Conservation (phyloP, 1,140 invertebrate species). For the Neoseiulus cucumeris region DNA sequence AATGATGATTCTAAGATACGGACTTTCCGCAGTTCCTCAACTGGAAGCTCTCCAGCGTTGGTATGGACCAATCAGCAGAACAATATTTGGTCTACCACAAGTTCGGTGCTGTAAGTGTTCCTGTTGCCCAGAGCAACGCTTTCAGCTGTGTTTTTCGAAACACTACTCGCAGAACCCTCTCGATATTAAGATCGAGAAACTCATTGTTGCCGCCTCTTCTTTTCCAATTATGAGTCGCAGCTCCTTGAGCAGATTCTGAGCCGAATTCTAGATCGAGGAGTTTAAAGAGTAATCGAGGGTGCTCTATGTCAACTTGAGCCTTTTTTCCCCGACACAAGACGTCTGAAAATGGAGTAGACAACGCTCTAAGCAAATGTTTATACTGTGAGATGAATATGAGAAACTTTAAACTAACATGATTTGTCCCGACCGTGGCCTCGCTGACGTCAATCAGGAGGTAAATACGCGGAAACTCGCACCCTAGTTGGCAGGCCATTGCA, state of each 20-base stretch:
- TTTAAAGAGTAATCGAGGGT: too few relatives aligned
- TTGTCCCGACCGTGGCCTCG: slow-evolving; percentile 13
- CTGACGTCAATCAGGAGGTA: slow-evolving; percentile 16
- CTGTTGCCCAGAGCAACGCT: background rate
- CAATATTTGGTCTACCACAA: slow-evolving; percentile 69
- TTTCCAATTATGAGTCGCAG: too few relatives aligned
- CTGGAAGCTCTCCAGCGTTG: slow-evolving; percentile 38
- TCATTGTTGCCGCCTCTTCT: too few relatives aligned
- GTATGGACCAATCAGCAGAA: slow-evolving; percentile 51
- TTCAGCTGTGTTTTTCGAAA: background rate
- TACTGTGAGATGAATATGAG: slow-evolving; percentile 7
- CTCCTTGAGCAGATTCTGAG: too few relatives aligned
- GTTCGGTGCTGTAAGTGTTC: slow-evolving; percentile 61
- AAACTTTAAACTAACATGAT: slow-evolving; percentile 13
- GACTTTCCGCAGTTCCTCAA: slow-evolving; percentile 39
- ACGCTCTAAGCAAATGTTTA: background rate
- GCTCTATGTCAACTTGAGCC: too few relatives aligned
- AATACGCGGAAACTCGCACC: slow-evolving; percentile 5
- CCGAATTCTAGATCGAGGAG: too few relatives aligned
- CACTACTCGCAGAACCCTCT: background rate
- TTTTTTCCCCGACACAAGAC: too few relatives aligned
- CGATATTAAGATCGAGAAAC: background rate
- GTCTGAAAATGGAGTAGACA: too few relatives aligned
- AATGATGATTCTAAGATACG: too few relatives aligned
- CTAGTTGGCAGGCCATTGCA: background rate